Conservation (phyloP, 2,888 invertebrate genomes). For the Eremobia ochroleuca region DNA sequence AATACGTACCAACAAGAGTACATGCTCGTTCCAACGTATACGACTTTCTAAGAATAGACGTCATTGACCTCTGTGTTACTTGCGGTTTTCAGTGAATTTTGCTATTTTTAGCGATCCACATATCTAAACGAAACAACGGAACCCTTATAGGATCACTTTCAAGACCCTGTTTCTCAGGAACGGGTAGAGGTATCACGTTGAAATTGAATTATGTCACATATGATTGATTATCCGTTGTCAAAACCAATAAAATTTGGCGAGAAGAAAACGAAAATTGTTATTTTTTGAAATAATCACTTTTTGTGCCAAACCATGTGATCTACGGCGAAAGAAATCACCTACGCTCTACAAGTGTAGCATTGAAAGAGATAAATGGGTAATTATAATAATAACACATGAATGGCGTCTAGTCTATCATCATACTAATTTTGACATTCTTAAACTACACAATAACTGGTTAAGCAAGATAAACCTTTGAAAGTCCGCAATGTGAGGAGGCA, state of each 20-base stretch:
- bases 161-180: background rate
- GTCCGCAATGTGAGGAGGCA: background rate
- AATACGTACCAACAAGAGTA: constrained; percentile 61
- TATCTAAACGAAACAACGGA: background rate
- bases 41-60: constrained; percentile 81
- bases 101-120: background rate
- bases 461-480: background rate
- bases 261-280: background rate
- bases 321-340: background rate
- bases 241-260: background rate
- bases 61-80: constrained; percentile 76
- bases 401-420: background rate
- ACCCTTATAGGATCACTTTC: background rate
- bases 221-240: background rate
- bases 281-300: background rate
- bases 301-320: constrained; percentile 29
- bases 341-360: background rate
- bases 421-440: background rate
- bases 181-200: background rate
- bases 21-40: constrained; percentile 66
- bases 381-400: background rate
- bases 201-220: background rate
- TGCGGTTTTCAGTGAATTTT: constrained; percentile 30
- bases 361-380: constrained; percentile 14
- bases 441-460: background rate